Evolutionary conservation across 1,140 invertebrate species (phyloP), one percentile per base, ranked within the genome.

Genomic region (Bombus balteatus): DNA sequence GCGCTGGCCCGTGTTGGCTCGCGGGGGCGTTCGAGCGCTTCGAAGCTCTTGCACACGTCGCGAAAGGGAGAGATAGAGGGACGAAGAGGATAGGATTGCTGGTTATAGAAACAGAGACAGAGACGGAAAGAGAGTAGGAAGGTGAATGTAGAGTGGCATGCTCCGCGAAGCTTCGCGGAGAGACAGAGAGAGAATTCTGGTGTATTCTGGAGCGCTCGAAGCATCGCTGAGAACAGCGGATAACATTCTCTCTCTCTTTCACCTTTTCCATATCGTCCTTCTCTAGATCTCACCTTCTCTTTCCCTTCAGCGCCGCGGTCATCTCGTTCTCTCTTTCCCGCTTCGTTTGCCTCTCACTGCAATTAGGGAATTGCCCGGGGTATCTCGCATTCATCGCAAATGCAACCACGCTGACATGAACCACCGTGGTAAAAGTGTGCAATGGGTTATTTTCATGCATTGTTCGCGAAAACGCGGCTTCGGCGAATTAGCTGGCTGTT

Each of bases 321-420:
- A 86, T 80, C 79, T 73, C 86, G 87, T 81, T 77, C 82, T 62
- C 75, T 79, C 74, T 34, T 43, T 88, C 81, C 87, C 81, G 87
- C 79, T 87, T 83, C 89, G 88, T 88, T 88, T 89, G 90, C 92
- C 92, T 93, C 92, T 93, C 92, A 91, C 92, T 92, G 93, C 92
- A 92, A 94, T 94, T 94, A 94, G 91, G 91, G 88, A 93, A 92
- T 92, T 89, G 92, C 93, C 93, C 86, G 87, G 68, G 92, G 93
- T 91, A 85, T 78, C 91, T 92, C 92, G 92, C 90, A 93, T 94
- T 94, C 91, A 94, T 91, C 90, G 91, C 91, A 85, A 77, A 89
- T 89, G 84, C 81, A 93, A 92, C 89, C 89, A 89, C 83, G 89
- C 89, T 93, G 92, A 91, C 91, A 89, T 86, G 90, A 83, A 79